Conservation (phyloP, 64 coral and sea anemone genomes). For the Montipora efflorescens region DNA sequence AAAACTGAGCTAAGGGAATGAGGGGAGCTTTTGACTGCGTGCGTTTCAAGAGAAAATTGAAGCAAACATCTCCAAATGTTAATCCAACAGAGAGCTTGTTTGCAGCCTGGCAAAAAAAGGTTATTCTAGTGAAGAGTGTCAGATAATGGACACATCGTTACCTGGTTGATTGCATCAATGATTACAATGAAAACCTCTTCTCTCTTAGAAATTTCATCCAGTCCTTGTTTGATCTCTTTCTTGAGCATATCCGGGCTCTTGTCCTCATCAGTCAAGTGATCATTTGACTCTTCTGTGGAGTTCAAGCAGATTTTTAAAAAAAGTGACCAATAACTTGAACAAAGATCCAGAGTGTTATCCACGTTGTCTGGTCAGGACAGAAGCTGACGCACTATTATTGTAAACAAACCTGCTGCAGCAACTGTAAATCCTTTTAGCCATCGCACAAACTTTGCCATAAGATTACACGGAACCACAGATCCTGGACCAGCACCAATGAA, state of each 20-base stretch:
- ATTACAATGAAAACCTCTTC: conserved; percentile 71
- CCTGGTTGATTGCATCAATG: conserved; percentile 91
- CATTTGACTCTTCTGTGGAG: neutral
- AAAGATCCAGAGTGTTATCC: neutral
- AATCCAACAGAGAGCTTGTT: no score
- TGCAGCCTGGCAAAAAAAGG: no score
- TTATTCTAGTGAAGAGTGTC: neutral
- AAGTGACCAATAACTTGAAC: neutral
- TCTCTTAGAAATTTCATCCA: conserved; percentile 62
- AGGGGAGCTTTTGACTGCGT: no score
- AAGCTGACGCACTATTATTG: neutral
- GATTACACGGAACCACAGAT: conserved; percentile 40
- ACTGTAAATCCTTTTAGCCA: conserved; percentile 55
- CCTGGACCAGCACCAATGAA: conserved; percentile 85
- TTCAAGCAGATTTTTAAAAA: neutral
- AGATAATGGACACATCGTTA: neutral
- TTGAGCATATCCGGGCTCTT: conserved; percentile 7
- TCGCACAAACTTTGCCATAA: conserved; percentile 46
- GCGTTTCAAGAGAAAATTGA: no score
- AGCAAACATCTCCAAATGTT: no score
- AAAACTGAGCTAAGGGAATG: no score
- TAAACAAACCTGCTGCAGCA: neutral
- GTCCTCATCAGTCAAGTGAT: conserved; percentile 1
- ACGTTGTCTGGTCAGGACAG: neutral
- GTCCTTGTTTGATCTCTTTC: conserved; percentile 54